phyloP scores from a whole-genome alignment of 2,113 vertebrate species.

The Condylura cristata region DNA sequence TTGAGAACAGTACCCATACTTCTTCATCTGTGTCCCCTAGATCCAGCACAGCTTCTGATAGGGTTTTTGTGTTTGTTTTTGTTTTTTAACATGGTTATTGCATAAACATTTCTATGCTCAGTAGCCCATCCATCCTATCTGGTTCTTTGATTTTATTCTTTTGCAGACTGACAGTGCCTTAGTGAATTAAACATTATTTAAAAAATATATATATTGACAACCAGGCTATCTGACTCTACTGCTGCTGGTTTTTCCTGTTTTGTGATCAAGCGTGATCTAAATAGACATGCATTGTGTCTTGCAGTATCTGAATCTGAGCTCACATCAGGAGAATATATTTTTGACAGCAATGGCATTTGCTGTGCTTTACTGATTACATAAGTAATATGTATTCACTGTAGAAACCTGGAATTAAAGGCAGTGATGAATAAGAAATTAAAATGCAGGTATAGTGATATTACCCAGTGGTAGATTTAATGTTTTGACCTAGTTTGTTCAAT shows the following conservation, averaged over 20 bases:
- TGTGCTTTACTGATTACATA: neutral
- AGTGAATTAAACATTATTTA: slow-evolving; percentile 28
- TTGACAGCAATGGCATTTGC: neutral
- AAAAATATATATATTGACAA: neutral
- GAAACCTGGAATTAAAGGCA: neutral
- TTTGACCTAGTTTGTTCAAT: neutral
- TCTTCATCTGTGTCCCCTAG: neutral
- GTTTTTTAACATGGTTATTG: neutral
- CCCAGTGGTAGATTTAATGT: neutral
- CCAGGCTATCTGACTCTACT: neutral
- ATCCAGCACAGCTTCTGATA: neutral
- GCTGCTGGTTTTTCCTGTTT: neutral
- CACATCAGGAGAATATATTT: neutral
- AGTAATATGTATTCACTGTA: neutral
- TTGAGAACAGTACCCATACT: neutral
- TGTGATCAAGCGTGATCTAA: neutral
- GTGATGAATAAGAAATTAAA: neutral
- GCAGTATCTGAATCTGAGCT: neutral
- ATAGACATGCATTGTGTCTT: neutral
- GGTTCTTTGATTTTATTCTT: neutral
- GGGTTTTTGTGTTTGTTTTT: no score
- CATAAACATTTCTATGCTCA: neutral
- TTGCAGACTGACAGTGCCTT: neutral
- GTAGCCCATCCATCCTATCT: neutral
- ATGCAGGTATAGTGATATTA: neutral